Evolutionary conservation across 2,888 invertebrate species (phyloP), one percentile per base, ranked within the genome.

Genomic region (Allophyes oxyacanthae): DNA sequence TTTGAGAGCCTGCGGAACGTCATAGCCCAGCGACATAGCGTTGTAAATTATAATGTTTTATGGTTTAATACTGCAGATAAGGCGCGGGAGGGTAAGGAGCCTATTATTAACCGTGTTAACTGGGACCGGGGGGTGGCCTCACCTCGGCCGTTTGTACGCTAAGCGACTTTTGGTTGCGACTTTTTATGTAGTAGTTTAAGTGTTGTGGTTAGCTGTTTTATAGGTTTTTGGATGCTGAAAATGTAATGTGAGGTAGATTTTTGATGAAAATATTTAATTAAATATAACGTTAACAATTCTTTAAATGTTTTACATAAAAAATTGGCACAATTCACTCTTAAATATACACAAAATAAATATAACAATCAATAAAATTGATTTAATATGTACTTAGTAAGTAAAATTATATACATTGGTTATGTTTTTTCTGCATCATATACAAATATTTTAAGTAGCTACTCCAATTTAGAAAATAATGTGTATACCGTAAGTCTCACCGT

Each of bases 21-120:
- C 92, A 92, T 84, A 87, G 86, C 87, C 78, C 74, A 80, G 83
- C 87, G 89, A 87, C 89, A 89, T 86, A 82, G 72, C 84, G 90
- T 81, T 86, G 90, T 93, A 94, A 93, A 94, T 94, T 93, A 93
- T 91, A 90, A 93, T 94, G 93, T 92, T 94, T 94, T 93, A 94
- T 93, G 92, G 93, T 91, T 93, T 94, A 92, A 94, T 94, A 93
- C 92, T 86, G 90, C 85, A 94, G 93, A 94, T 94, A 93, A 94
- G 92, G 90, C 86, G 87, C 82, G 73, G 81, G 88, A 88, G 64
- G 66, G 89, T 88, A 89, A 90, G 92, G 87, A 88, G 89, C 90
- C 90, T 91, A 90, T 93, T 93, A 92, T 91, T 90, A 91, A 90
- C 88, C 84, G 87, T 86, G 91, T 90, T 90, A 89, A 88, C 88